A percentile compares a stretch with the other conserved stretches of the same genome.
phyloP scores from a whole-genome alignment of 2,797 vertebrate species.

The Paramormyrops hopkinsi region DNA sequence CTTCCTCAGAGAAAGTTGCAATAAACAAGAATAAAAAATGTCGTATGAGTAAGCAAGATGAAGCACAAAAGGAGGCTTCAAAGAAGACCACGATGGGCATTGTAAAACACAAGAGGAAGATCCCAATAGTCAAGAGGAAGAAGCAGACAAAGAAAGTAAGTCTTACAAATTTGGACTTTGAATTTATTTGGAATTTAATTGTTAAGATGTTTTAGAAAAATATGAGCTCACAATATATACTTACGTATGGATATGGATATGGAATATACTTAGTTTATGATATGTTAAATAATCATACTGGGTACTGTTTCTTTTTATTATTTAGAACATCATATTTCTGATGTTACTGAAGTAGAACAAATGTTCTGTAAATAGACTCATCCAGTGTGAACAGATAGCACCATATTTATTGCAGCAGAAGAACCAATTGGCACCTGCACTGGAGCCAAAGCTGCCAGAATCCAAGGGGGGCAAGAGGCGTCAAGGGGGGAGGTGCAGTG shows the following conservation, averaged over 20 bases:
- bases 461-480: conserved; percentile 40
- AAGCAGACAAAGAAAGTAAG: conserved; percentile 61
- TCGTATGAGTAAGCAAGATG: conserved; percentile 53
- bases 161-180: neutral
- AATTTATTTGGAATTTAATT: neutral
- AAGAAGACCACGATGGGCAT: conserved; percentile 43
- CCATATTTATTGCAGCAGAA: conserved; percentile 52
- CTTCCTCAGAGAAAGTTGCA: conserved; percentile 51
- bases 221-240: neutral
- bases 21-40: conserved; percentile 56
- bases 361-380: neutral
- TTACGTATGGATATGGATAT: neutral
- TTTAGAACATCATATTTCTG: neutral
- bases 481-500: conserved; percentile 44
- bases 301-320: neutral
- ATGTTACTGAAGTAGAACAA: neutral
- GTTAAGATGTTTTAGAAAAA: neutral
- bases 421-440: conserved; percentile 49
- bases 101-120: conserved; percentile 53
- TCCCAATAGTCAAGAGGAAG: conserved; percentile 39
- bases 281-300: neutral
- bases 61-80: conserved; percentile 37
- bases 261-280: neutral
- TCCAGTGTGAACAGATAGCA: neutral
- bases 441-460: conserved; percentile 42